Evolutionary conservation across 2,113 vertebrate genomes (phyloP).

Genomic region (Illadopsis cleaveri): DNA sequence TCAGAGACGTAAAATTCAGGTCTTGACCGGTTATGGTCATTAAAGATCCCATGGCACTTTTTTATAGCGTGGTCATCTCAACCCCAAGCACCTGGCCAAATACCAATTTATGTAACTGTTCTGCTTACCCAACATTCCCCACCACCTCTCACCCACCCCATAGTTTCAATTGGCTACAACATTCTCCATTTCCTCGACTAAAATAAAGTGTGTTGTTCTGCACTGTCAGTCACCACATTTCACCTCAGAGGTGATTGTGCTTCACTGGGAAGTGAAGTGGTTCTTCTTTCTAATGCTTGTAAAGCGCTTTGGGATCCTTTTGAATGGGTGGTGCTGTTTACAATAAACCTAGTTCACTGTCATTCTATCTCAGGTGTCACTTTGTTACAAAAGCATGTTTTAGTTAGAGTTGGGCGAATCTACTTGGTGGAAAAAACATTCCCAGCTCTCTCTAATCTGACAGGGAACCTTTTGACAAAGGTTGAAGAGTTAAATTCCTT

Average conservation of each 20-base stretch:
- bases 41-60: conserved; percentile 72
- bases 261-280: conserved; percentile 50
- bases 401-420: conserved; percentile 65
- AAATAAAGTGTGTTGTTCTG: conserved; percentile 46
- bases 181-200: conserved; percentile 64
- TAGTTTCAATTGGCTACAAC: conserved; percentile 68
- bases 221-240: conserved; percentile 55
- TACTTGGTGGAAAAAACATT: neutral
- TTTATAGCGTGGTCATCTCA: conserved; percentile 40
- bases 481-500: neutral
- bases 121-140: conserved; percentile 50
- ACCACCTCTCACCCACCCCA: conserved; percentile 61
- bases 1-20: conserved; percentile 56
- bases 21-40: conserved; percentile 28
- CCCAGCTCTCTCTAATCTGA: neutral
- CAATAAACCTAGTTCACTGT: neutral
- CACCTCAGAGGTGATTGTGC: conserved; percentile 43
- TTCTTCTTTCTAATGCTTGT: conserved; percentile 57
- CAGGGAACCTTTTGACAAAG: neutral
- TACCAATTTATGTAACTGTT: conserved; percentile 49
- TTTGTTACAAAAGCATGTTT: conserved; percentile 26
- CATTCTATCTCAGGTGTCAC: neutral
- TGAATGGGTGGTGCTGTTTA: conserved; percentile 30
- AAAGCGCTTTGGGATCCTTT: conserved; percentile 73
- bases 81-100: conserved; percentile 17